Evolutionary conservation across 2,797 vertebrate species (phyloP), one percentile per base, ranked within the genome.

Genomic region (Mareca strepera): DNA sequence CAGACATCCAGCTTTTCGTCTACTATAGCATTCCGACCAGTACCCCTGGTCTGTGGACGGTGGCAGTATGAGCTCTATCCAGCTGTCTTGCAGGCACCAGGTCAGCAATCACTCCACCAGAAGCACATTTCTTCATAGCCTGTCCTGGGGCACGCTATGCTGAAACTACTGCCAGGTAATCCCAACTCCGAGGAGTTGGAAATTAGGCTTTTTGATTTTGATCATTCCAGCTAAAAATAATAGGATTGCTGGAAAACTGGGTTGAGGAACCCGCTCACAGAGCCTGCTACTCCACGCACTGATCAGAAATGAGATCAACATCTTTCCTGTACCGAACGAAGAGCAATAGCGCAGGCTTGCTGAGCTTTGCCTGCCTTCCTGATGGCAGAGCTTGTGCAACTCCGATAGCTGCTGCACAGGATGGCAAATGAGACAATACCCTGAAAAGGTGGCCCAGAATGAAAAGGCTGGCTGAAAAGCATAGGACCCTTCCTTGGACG

Each of bases 371-470:
- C 83, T 60, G 25, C 94, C 70, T 66, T 33, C 72, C 83, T 29
- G 75, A 73, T 56, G 80, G 88, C 91, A 81, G 55, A 87, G 90
- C 72, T 37, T 9, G 3, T 6, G 67, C 82, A 81, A 80, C 63
- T 77, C 78, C 3, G 14, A 66, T 28, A 59, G 56, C 53, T 76
- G 76, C 91, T 73, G 31, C 7, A 58, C 43, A 28, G 68, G 73
- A 73, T 6, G 18, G 75, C 7, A 12, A 41, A 72, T 0, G 41
- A 94, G 93, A 96, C 92, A 96, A 87, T 62, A 23, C 69, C 33
- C 35, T 72, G 90, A 77, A 93, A 95, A 95, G 95, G 92, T 91
- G 76, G 85, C 83, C 92, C 82, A 37, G 80, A 88, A 95, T 85
- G 92, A 91, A 93, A 94, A 94, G 73, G 55, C 87, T 56, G 39